Conservation (phyloP, 2,797 vertebrate species). For the Tapera naevia region DNA sequence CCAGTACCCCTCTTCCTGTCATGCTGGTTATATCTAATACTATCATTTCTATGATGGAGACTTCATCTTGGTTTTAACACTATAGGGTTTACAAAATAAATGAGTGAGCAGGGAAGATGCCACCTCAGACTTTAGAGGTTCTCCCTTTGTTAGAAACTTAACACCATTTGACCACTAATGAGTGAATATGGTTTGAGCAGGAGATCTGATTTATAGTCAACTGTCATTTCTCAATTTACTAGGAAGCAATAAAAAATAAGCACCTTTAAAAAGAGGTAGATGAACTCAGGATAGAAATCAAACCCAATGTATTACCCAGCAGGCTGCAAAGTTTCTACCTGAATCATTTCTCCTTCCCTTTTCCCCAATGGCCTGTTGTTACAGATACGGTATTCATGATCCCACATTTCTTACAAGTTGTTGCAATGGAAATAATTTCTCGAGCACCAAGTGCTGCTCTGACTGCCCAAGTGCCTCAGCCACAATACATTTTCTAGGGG, state of each 20-base stretch:
- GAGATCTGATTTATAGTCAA: neutral
- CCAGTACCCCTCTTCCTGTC: too few relatives aligned
- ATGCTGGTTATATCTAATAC: neutral
- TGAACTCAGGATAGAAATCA: neutral
- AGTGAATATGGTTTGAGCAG: neutral
- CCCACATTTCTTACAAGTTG: neutral
- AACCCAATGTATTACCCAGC: neutral
- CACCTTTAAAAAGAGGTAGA: neutral
- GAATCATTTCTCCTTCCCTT: neutral
- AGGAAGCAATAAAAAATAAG: neutral
- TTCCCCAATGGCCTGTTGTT: neutral
- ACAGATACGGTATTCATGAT: neutral
- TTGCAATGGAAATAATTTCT: neutral
- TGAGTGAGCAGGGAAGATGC: neutral
- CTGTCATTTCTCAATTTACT: neutral
- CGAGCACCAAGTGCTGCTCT: neutral
- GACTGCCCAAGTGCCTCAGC: rapidly evolving
- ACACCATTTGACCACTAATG: rapidly evolving
- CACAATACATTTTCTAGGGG: neutral
- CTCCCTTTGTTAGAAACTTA: neutral
- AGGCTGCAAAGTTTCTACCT: neutral
- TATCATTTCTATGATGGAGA: neutral
- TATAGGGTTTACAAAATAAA: neutral
- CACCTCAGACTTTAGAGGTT: neutral
- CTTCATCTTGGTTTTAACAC: neutral